phyloP scores from a whole-genome alignment of 2,888 invertebrate genomes.

The Fissipunctia ypsillon region DNA sequence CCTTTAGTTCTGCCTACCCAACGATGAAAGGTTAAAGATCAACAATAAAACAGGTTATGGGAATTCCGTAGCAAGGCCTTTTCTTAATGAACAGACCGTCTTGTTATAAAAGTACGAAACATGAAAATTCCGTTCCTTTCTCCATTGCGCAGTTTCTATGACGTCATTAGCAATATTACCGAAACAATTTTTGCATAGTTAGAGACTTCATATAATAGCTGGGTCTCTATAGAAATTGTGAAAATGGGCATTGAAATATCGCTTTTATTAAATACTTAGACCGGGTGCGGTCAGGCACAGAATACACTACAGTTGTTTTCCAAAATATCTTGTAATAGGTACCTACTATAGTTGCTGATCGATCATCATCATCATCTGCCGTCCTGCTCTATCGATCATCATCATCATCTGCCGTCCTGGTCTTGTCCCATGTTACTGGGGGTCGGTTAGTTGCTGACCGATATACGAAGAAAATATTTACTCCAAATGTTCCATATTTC shows the following conservation, averaged over 20 bases:
- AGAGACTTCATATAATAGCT: conserved; percentile 3
- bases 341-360: background rate
- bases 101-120: conserved; percentile 49
- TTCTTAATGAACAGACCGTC: conserved; percentile 48
- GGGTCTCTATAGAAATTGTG: conserved; percentile 2
- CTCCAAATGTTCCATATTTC: background rate
- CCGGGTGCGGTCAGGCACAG: fast-evolving
- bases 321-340: background rate
- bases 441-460: background rate
- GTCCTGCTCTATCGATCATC: background rate
- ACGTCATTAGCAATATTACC: conserved; percentile 52
- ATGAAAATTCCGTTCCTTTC: conserved; percentile 26
- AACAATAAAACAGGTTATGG: conserved; percentile 44
- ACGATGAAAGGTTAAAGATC: conserved; percentile 44
- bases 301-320: background rate
- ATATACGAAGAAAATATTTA: background rate
- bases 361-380: too few species aligned
- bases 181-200: conserved; percentile 50
- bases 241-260: background rate
- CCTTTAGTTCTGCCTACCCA: conserved; percentile 33
- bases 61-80: conserved; percentile 35
- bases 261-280: background rate
- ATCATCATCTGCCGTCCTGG: too few species aligned
- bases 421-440: background rate
- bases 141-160: conserved; percentile 44